These are phyloP conservation scores for Pedetes capensis DNA, from an alignment of 2,113 vertebrate genomes.

Conservation along the genomic window DNA sequence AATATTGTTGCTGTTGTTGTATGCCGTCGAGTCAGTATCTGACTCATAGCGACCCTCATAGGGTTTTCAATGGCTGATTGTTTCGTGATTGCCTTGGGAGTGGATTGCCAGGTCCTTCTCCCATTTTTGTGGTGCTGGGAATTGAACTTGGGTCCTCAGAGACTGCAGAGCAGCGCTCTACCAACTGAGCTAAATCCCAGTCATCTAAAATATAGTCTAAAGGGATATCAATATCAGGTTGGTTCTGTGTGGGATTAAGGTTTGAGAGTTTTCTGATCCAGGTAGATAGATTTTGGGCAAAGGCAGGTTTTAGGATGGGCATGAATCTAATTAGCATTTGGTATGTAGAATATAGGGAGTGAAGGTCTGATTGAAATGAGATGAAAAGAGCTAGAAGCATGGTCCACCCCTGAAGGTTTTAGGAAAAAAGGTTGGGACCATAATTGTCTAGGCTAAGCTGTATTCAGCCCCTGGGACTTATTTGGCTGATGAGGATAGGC, in stretches of 20 bases:
- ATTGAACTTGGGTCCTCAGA: too few species aligned
- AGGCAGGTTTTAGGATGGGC: neutral
- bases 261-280: conserved; percentile 9
- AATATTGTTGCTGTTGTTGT: too few species aligned
- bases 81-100: too few species aligned
- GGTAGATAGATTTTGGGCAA: neutral
- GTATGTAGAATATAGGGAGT: neutral
- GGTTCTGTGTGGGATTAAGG: neutral
- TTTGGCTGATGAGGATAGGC: neutral
- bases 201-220: neutral
- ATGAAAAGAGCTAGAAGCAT: neutral
- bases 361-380: neutral
- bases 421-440: neutral
- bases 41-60: too few species aligned
- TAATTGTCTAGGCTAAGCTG: neutral
- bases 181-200: too few species aligned
- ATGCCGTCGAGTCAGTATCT: too few species aligned
- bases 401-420: neutral
- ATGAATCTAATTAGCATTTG: neutral
- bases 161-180: too few species aligned
- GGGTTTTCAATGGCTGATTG: too few species aligned
- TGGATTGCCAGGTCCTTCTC: too few species aligned
- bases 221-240: neutral
- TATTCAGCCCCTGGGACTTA: neutral
- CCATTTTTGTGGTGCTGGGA: too few species aligned